These are phyloP conservation scores for Shargacucullia verbasci DNA, from an alignment of 2,888 invertebrate genomes.

Conservation along the genomic window DNA sequence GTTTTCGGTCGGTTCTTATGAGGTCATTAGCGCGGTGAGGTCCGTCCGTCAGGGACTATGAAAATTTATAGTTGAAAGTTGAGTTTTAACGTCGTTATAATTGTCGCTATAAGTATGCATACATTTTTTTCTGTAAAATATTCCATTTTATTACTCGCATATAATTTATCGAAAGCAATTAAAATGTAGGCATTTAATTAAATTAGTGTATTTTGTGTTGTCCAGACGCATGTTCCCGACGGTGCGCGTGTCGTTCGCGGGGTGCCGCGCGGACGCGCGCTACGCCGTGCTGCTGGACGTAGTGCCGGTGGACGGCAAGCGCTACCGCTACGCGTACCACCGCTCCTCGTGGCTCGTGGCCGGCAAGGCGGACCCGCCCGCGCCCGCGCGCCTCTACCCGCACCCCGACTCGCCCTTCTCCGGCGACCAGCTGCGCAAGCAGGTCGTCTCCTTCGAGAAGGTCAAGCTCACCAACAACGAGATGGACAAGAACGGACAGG, in stretches of 20 bases:
- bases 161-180: conserved; percentile 18
- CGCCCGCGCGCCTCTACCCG: conserved; percentile 97
- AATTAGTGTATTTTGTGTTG: conserved; percentile 25
- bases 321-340: conserved; percentile 99
- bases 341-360: conserved; percentile 99
- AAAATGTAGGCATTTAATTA: conserved; percentile 21
- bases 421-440: conserved; percentile 98
- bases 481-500: conserved; percentile 98
- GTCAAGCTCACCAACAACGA: conserved; percentile 99
- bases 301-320: conserved; percentile 98
- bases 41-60: conserved; percentile 63
- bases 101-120: conserved; percentile 65
- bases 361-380: conserved; percentile 99
- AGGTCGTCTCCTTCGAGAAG: conserved; percentile 99
- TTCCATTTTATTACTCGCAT: conserved; percentile 39
- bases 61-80: conserved; percentile 71
- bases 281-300: conserved; percentile 99
- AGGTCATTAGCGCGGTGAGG: conserved; percentile 81
- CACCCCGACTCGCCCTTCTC: conserved; percentile 99
- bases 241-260: conserved; percentile 97
- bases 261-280: conserved; percentile 93
- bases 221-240: conserved; percentile 97
- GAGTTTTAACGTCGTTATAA: conserved; percentile 70
- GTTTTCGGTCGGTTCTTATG: conserved; percentile 79
- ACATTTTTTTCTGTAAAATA: conserved; percentile 42